Percentiles rank a stretch among this genome's conserved stretches.
phyloP scores from a whole-genome alignment of 2,888 invertebrate species.

The Eupithecia pulchellata region DNA sequence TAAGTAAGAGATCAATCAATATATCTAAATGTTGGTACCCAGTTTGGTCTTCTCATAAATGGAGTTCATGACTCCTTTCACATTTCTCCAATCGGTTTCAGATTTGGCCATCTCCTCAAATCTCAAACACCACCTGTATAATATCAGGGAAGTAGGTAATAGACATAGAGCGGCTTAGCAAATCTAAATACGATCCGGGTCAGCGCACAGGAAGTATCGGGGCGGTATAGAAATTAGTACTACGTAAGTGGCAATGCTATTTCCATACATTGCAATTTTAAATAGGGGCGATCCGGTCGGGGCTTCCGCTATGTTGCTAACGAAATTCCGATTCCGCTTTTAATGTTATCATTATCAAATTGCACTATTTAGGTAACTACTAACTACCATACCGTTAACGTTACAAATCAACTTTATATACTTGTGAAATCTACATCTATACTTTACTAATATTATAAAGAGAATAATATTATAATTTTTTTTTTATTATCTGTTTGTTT shows the following conservation, averaged over 20 bases:
- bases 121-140: too few relatives aligned
- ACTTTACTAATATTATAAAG: too few relatives aligned
- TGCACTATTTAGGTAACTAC: neutral
- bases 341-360: conserved; percentile 5
- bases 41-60: too few relatives aligned
- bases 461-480: too few relatives aligned
- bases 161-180: conserved; percentile 20
- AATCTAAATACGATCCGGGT: conserved; percentile 54
- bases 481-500: too few relatives aligned
- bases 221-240: conserved; percentile 24
- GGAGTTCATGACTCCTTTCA: too few relatives aligned
- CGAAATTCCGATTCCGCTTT: conserved; percentile 48
- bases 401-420: neutral
- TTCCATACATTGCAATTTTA: conserved; percentile 74
- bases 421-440: neutral
- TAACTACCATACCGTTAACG: neutral
- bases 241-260: conserved; percentile 67
- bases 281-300: conserved; percentile 66
- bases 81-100: too few relatives aligned
- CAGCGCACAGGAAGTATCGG: conserved; percentile 40
- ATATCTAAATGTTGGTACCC: too few relatives aligned
- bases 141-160: conserved; percentile 19
- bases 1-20: too few relatives aligned
- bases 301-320: conserved; percentile 60
- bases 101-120: too few relatives aligned